Evolutionary conservation across 2,797 vertebrate species (phyloP).

Genomic region (Poeciliopsis paucimaculata): DNA sequence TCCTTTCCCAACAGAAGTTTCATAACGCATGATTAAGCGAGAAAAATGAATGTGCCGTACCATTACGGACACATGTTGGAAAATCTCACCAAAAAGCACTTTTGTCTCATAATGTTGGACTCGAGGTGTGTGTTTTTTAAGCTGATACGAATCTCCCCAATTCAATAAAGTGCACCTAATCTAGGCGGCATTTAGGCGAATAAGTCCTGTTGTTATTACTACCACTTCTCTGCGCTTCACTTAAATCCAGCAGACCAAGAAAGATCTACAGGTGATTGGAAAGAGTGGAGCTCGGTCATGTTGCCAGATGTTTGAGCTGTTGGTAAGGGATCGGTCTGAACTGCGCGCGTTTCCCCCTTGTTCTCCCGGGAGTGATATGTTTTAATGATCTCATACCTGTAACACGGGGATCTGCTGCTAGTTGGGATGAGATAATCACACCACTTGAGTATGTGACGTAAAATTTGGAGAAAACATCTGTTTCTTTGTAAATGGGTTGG

Average conservation of each 20-base stretch:
- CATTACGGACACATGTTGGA: background rate
- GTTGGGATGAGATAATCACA: background rate
- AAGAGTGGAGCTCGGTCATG: constrained; percentile 42
- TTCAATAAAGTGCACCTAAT: constrained; percentile 47
- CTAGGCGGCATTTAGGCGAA: constrained; percentile 39
- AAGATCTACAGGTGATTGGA: constrained; percentile 61
- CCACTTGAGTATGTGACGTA: background rate
- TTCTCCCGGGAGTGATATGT: background rate
- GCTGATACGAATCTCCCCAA: constrained; percentile 51
- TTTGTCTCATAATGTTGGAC: constrained; percentile 48
- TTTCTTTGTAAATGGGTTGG: background rate
- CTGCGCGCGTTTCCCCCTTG: background rate
- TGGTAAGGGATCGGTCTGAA: background rate
- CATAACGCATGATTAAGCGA: background rate
- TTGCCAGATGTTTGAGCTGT: constrained; percentile 32
- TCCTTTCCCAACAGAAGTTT: background rate
- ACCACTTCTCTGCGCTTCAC: constrained; percentile 47
- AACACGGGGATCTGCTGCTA: constrained; percentile 2
- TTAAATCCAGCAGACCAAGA: constrained; percentile 57
- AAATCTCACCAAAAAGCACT: constrained; percentile 9
- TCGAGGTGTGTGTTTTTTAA: constrained; percentile 25
- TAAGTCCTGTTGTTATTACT: constrained; percentile 52
- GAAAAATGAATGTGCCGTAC: background rate
- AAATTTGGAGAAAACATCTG: background rate
- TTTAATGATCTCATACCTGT: constrained; percentile 5